Evolutionary conservation across 2,113 vertebrate genomes (phyloP), one percentile per base, ranked within the genome.

Genomic region (Cyanoramphus novaezelandiae): DNA sequence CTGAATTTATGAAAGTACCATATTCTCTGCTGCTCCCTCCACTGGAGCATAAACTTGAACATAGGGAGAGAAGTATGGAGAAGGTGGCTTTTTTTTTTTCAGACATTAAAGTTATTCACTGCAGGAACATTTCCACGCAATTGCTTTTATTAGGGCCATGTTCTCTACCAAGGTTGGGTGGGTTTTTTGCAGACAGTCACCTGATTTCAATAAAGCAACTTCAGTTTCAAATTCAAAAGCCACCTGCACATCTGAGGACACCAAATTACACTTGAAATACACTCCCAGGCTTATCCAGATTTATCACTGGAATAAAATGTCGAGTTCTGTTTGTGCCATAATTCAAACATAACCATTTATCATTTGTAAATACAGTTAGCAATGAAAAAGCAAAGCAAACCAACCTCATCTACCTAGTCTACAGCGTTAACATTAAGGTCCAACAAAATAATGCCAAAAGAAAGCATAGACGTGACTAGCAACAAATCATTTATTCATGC

Each of bases 51-150:
- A 81, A 64, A 77, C 41, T 80, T 37, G 11, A 59, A 13, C 50
- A 49, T 20, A 14, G n/a, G n/a, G 68, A 86, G 63, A 28, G 33
- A 69, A 50, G 33, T 20, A 88, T 18, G 63, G 41, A 88, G 70
- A 71, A 79, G 49, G 35, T 41, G 35, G 41, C 55, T 80, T 77
- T 90, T 50, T 85, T 77, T 92, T 83, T 88, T 39, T 39, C 74
- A 90, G 72, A 70, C 41, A 74, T 5, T 53, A 18, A 90, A 80
- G 41, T 86, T 83, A 83, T 86, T 93, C 76, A 90, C 79, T 33
- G 41, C 76, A 95, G 60, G 47, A 96, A 78, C 50, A 78, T 74
- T 83, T 80, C 59, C 69, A 88, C 76, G 67, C 49, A 75, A 93
- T 25, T 93, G 53, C 59, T 94, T 95, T 92, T 53, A 83, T 77